Conservation (phyloP, 2,113 vertebrate species). For the Mesitornis unicolor region DNA sequence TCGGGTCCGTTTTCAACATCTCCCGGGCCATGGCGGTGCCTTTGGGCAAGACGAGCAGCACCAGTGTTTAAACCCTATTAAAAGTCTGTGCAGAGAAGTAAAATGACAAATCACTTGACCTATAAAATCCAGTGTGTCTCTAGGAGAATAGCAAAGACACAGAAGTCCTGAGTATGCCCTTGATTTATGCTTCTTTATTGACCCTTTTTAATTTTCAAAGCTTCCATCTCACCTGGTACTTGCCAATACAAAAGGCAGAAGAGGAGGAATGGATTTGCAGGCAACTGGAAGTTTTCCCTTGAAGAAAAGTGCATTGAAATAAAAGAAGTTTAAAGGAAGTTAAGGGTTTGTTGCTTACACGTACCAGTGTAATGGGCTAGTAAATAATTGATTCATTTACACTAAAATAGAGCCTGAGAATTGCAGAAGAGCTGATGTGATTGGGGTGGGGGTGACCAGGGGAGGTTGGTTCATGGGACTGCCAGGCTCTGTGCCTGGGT, state of each 20-base stretch:
- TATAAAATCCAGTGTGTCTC: neutral
- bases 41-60: neutral
- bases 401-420: neutral
- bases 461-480: too few relatives aligned
- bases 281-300: neutral
- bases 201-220: neutral
- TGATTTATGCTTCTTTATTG: neutral
- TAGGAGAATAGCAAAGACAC: neutral
- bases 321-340: neutral
- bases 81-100: neutral
- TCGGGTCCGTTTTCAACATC: neutral
- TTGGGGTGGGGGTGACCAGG: too few relatives aligned
- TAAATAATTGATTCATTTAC: neutral
- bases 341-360: neutral
- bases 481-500: too few relatives aligned
- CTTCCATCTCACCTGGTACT: neutral
- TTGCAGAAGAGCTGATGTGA: neutral
- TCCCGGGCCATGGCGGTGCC: too few relatives aligned
- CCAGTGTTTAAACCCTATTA: neutral
- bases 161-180: rapidly evolving
- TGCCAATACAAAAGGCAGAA: neutral
- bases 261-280: neutral
- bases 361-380: neutral
- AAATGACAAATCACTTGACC: neutral
- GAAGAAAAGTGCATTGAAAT: neutral